Evolutionary conservation across 2,888 invertebrate genomes (phyloP).

Genomic region (Euspilapteryx auroguttella): DNA sequence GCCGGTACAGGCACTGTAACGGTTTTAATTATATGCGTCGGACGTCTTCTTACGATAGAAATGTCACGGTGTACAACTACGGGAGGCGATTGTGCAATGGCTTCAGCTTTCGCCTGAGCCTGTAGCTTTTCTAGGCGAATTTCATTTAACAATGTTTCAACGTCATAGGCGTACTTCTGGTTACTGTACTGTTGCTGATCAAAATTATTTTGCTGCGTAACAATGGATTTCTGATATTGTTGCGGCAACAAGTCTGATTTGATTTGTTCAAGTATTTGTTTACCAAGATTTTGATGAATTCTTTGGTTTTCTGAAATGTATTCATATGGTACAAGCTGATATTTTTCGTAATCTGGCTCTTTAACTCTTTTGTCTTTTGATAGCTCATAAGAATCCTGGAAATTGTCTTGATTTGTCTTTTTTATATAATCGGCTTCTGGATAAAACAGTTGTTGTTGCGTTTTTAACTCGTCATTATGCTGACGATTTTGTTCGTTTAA

Average conservation of each 20-base stretch:
- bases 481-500: too few species aligned
- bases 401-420: neutral
- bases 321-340: constrained; percentile 4
- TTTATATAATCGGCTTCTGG: neutral
- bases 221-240: neutral
- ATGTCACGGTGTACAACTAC: constrained; percentile 16
- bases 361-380: neutral
- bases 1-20: constrained; percentile 14
- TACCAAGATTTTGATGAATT: constrained; percentile 9
- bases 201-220: constrained; percentile 14
- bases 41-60: constrained; percentile 14
- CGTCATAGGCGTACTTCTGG: constrained; percentile 18
- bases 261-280: constrained; percentile 6
- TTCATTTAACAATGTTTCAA: constrained; percentile 17
- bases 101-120: constrained; percentile 18
- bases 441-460: neutral
- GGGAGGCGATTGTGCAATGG: constrained; percentile 18
- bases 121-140: constrained; percentile 21
- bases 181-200: constrained; percentile 23
- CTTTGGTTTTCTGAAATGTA: constrained; percentile 7
- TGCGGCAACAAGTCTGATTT: neutral
- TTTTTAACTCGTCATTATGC: too few species aligned
- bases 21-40: constrained; percentile 14
- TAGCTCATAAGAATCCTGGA: too few species aligned
- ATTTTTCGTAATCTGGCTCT: neutral